These are phyloP conservation scores for Diogma glabrata DNA, from an alignment of 2,888 invertebrate species.

Conservation along the genomic window DNA sequence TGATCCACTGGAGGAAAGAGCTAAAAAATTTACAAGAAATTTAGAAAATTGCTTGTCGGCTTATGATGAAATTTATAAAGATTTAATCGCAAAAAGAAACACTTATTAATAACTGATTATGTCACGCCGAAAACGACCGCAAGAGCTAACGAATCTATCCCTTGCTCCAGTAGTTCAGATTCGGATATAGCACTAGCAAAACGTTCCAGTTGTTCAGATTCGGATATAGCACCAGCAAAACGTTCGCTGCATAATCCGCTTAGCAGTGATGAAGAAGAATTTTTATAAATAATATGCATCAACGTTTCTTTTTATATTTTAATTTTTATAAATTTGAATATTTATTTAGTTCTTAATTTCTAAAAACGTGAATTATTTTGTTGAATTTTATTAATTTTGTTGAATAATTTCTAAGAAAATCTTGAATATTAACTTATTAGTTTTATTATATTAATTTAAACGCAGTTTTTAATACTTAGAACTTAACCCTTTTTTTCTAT, in stretches of 20 bases:
- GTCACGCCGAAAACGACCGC: not conserved
- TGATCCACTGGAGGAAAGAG: slow-evolving; percentile 1
- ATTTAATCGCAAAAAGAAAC: not conserved
- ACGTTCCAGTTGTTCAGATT: too few relatives aligned
- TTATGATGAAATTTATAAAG: not conserved
- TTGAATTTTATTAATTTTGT: not conserved
- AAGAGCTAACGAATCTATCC: not conserved
- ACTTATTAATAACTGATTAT: not conserved
- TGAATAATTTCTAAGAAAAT: too few relatives aligned
- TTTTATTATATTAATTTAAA: not conserved
- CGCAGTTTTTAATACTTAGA: not conserved
- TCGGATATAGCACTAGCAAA: too few relatives aligned
- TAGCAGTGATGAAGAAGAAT: not conserved
- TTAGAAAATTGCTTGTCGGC: not conserved
- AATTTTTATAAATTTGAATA: not conserved
- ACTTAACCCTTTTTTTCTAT: slow-evolving; percentile 1
- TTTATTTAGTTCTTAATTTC: not conserved
- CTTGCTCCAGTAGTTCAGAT: not conserved
- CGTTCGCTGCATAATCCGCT: not conserved
- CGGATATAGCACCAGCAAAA: too few relatives aligned
- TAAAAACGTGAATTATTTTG: not conserved
- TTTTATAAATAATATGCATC: not conserved
- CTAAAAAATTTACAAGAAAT: slow-evolving; percentile 1
- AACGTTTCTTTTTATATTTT: slow-evolving; percentile 1
- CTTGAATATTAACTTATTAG: not conserved